phyloP scores from a whole-genome alignment of 2,797 vertebrate species.

The Acridotheres tristis region DNA sequence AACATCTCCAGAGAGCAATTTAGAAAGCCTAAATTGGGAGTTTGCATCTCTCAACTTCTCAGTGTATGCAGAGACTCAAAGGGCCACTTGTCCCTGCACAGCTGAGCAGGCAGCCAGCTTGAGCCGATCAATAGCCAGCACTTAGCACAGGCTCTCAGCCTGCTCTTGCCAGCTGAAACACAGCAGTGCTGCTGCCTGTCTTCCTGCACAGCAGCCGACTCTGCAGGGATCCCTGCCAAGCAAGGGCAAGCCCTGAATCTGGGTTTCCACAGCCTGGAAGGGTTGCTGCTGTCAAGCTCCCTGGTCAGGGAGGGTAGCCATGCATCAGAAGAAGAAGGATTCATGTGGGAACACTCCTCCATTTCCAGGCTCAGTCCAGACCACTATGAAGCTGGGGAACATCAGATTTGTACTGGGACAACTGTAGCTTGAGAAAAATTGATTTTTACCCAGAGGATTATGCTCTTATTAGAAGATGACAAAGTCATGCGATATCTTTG shows the following conservation, averaged over 20 bases:
- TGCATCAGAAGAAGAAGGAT: rapidly evolving
- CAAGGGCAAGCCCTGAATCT: rapidly evolving
- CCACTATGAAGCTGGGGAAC: neutral
- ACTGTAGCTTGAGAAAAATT: neutral
- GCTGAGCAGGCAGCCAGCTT: neutral
- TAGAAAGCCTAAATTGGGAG: neutral
- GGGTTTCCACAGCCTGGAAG: neutral
- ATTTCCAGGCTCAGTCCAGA: neutral
- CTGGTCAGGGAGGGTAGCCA: neutral
- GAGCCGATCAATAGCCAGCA: neutral
- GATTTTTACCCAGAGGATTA: neutral
- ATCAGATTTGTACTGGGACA: neutral
- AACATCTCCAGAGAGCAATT: conserved; percentile 8
- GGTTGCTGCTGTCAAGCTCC: neutral
- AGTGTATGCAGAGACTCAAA: neutral
- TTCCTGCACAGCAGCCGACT: neutral
- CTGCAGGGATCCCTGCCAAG: neutral
- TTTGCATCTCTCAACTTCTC: neutral
- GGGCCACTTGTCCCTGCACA: neutral
- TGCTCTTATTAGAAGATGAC: neutral
- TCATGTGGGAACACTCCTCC: neutral
- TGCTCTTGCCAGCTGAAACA: neutral
- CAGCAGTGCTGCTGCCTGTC: neutral
- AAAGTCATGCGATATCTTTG: neutral
- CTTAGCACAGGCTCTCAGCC: neutral